Conservation (phyloP, 2,113 vertebrate species). For the Chaetorhynchus papuensis region DNA sequence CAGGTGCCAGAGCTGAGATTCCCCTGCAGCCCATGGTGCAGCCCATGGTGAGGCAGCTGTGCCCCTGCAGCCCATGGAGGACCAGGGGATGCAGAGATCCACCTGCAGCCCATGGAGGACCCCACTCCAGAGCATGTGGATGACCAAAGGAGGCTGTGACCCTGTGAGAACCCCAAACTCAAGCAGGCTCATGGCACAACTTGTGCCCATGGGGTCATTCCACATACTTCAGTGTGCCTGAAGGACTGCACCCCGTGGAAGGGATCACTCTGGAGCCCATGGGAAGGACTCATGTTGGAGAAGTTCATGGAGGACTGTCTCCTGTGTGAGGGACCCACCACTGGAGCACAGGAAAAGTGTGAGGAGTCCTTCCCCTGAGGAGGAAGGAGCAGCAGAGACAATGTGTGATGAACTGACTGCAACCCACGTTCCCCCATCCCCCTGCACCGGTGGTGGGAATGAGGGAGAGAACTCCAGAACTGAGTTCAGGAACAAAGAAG, state of each 20-base stretch:
- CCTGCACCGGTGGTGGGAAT: background rate
- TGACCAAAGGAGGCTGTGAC: background rate
- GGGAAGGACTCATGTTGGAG: background rate
- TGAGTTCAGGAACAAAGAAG: background rate
- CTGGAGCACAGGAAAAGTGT: background rate
- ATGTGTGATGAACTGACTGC: background rate
- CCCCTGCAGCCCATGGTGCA: background rate
- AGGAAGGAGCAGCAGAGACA: background rate
- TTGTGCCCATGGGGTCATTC: background rate
- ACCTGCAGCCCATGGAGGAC: fast-evolving
- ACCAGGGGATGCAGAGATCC: fast-evolving
- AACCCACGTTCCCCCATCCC: background rate
- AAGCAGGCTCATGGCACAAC: background rate
- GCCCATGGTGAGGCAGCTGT: background rate
- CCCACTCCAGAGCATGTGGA: background rate
- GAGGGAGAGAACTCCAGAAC: background rate
- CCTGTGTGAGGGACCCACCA: background rate
- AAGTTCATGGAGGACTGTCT: background rate
- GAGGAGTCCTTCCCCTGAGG: background rate
- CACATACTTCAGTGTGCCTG: background rate
- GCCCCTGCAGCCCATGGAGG: background rate
- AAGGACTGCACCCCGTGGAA: background rate
- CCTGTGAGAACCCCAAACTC: background rate
- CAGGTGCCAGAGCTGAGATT: background rate
- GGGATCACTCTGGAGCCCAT: fast-evolving